These are phyloP conservation scores for Diaperis boleti DNA, from an alignment of 2,888 invertebrate genomes.

Conservation along the genomic window DNA sequence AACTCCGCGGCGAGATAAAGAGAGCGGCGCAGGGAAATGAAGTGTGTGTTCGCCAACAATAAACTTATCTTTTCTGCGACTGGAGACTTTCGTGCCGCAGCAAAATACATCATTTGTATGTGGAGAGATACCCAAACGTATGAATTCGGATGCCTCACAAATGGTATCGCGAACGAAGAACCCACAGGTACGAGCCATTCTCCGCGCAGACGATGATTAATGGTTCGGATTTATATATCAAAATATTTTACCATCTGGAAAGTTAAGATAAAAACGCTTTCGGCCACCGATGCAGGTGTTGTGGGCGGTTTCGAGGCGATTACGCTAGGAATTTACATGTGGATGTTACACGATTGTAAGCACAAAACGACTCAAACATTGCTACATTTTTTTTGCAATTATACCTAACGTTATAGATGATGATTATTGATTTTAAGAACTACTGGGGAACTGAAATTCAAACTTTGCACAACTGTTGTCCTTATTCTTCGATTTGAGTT, in stretches of 20 bases:
- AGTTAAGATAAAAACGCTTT: conserved; percentile 57
- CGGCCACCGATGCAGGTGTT: conserved; percentile 22
- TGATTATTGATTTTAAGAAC: too few relatives aligned
- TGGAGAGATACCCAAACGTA: conserved; percentile 63
- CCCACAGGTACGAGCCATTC: conserved; percentile 53
- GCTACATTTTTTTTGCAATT: too few relatives aligned
- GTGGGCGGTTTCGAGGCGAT: not conserved
- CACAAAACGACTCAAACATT: too few relatives aligned
- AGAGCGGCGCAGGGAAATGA: conserved; percentile 64
- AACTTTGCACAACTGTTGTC: too few relatives aligned
- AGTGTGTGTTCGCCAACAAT: conserved; percentile 66
- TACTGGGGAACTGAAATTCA: too few relatives aligned
- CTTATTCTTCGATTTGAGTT: too few relatives aligned
- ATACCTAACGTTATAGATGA: too few relatives aligned
- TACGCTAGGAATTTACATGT: not conserved
- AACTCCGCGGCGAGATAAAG: conserved; percentile 65
- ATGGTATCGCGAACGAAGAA: conserved; percentile 40
- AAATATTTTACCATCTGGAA: conserved; percentile 62
- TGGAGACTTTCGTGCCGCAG: conserved; percentile 61
- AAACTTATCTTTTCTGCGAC: conserved; percentile 66
- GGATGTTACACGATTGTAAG: too few relatives aligned
- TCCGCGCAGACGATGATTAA: conserved; percentile 55
- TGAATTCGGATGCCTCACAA: conserved; percentile 61
- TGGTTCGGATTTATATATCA: conserved; percentile 59
- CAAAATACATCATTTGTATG: conserved; percentile 66